Evolutionary conservation across 2,797 vertebrate species (phyloP).

Genomic region (Loris lydekkerianus): DNA sequence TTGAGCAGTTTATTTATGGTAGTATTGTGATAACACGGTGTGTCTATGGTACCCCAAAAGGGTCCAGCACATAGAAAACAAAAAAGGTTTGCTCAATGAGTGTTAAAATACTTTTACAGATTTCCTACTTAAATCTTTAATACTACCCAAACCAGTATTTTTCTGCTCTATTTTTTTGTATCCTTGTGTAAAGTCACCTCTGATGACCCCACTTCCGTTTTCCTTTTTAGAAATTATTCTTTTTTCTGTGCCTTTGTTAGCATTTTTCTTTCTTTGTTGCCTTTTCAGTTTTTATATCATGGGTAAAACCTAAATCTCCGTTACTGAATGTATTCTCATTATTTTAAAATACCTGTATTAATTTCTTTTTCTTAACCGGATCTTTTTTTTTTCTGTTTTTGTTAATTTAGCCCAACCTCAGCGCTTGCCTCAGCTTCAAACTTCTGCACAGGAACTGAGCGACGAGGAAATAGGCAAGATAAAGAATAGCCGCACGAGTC

Average conservation of each 20-base stretch:
- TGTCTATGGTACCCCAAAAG: not conserved
- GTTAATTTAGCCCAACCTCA: constrained; percentile 94
- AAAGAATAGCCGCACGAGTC: constrained; percentile 88
- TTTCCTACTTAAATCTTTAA: constrained; percentile 47
- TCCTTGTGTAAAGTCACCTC: not conserved
- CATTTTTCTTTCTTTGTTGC: constrained; percentile 15
- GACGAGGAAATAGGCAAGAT: constrained; percentile 89
- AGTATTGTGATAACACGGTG: not conserved
- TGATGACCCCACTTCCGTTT: not conserved
- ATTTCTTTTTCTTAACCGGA: not conserved
- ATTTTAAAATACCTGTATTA: constrained; percentile 49
- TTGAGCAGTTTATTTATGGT: not conserved
- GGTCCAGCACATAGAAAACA: not conserved
- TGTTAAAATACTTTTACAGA: not conserved
- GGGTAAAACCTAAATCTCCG: not conserved
- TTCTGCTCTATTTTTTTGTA: not conserved
- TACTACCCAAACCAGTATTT: not conserved
- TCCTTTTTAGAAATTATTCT: not conserved
- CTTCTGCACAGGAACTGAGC: constrained; percentile 86
- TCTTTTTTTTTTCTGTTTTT: constrained; percentile 44
- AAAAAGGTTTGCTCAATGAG: not conserved
- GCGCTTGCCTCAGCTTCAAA: constrained; percentile 89
- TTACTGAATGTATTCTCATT: constrained; percentile 40
- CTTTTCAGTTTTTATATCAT: not conserved
- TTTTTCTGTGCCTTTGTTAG: not conserved